Conservation (phyloP, 2,113 vertebrate genomes). For the Platysteira castanea region DNA sequence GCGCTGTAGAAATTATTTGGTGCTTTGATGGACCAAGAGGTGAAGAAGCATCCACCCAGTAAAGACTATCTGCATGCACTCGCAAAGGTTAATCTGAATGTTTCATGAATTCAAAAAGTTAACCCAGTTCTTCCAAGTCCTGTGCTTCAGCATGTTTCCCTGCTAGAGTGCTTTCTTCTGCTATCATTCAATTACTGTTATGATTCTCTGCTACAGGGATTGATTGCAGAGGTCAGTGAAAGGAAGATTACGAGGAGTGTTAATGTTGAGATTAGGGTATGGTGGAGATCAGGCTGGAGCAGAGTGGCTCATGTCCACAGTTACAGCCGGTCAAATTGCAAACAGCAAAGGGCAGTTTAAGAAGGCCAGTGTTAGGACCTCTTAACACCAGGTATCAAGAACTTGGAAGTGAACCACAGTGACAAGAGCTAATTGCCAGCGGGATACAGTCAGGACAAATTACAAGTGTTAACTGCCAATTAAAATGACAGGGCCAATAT, state of each 20-base stretch:
- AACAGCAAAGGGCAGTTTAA: background rate
- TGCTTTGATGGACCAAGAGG: background rate
- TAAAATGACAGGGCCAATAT: conserved; percentile 39
- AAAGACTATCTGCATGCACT: background rate
- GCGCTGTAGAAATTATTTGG: background rate
- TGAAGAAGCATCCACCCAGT: background rate
- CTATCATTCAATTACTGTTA: background rate
- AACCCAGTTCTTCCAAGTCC: background rate
- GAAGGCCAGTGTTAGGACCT: background rate
- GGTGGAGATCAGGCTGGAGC: background rate
- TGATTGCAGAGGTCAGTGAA: conserved; percentile 27
- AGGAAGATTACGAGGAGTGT: background rate
- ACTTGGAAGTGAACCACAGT: conserved; percentile 1
- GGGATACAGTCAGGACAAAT: conserved; percentile 12
- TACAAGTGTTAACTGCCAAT: conserved; percentile 53
- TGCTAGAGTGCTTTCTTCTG: background rate
- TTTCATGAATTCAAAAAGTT: background rate
- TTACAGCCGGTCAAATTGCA: background rate
- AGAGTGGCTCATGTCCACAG: background rate
- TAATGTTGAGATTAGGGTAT: background rate
- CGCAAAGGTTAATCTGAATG: background rate
- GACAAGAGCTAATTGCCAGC: conserved; percentile 30
- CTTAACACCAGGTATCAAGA: conserved; percentile 15
- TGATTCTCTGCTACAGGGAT: background rate
- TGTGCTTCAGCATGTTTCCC: background rate